Evolutionary conservation across 2,888 invertebrate genomes (phyloP), one percentile per base, ranked within the genome.

Genomic region (Netelia inedita): DNA sequence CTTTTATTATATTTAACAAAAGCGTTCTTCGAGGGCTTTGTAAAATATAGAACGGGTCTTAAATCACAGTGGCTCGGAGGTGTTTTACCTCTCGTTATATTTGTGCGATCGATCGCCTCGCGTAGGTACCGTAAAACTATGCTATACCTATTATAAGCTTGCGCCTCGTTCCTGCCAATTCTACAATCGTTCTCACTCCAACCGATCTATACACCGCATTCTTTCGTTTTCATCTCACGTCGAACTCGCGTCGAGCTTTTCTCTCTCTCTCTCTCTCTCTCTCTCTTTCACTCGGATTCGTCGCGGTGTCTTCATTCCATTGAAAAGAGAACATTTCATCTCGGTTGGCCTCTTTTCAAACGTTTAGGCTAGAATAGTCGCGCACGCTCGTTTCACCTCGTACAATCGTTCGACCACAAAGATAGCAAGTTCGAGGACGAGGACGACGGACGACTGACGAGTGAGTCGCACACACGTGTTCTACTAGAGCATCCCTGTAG

Each of bases 21-120:
- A 23, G 2, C 23, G 1, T 1, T 23, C 23, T 23, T 23, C 23
- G 23, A 23, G 23, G 2, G 23, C 1, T 23, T 23, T 23, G 1
- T 23, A 23, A 23, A 23, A 23, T 23, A 23, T 23, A 23, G 23
- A 23, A 23, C 23, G 23, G 2, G 1, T 23, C 23, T 23, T 23
- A 23, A 23, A 23, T 23, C 23, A 23, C 23, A 23, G 23, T 23
- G 41, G 23, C 69, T 82, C 63, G 66, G 65, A 14, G 71, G 71
- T 55, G 59, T 46, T 6, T 46, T 6, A 21, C 28, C 16, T 61
- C 19, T 63, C 6, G 35, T 50, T 35, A 6, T 55, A 21, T 53
- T 8, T 6, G 65, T 75, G 41, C 74, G 65, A 83, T 83, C 79
- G 81, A 82, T 79, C 61, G 57, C 50, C 66, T 63, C 55, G 74